Evolutionary conservation across 2,888 invertebrate genomes (phyloP).

Genomic region (Plebejus argus): DNA sequence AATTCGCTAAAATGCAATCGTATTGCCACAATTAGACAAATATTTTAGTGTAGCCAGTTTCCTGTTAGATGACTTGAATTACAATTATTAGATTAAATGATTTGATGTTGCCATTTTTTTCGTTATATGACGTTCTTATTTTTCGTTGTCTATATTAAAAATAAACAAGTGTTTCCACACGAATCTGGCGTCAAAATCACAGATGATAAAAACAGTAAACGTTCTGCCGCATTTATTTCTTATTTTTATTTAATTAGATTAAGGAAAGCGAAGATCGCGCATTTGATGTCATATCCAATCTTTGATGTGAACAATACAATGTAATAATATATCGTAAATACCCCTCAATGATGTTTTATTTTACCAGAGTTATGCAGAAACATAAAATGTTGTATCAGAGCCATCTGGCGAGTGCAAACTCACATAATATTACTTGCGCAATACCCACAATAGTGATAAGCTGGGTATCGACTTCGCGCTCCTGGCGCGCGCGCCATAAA

Average conservation of each 20-base stretch:
- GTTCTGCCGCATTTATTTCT: slow-evolving; percentile 57
- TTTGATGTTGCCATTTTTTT: slow-evolving; percentile 24
- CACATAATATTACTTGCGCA: not conserved
- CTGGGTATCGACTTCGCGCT: slow-evolving; percentile 4
- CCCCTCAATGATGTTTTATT: slow-evolving; percentile 49
- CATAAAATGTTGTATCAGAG: not conserved
- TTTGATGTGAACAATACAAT: slow-evolving; percentile 54
- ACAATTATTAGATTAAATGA: not conserved
- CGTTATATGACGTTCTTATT: not conserved
- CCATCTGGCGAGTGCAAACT: not conserved
- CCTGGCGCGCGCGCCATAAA: not conserved
- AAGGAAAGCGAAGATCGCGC: slow-evolving; percentile 58
- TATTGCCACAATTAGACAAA: slow-evolving; percentile 9
- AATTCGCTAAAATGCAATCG: not conserved
- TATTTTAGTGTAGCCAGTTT: slow-evolving; percentile 16
- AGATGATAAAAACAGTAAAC: slow-evolving; percentile 50
- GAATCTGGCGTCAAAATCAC: slow-evolving; percentile 54
- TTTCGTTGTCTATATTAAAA: slow-evolving; percentile 25
- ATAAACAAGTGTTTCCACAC: slow-evolving; percentile 41
- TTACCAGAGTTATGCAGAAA: not conserved
- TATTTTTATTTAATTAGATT: slow-evolving; percentile 46
- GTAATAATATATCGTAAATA: slow-evolving; percentile 65
- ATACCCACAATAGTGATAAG: not conserved
- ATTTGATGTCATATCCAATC: slow-evolving; percentile 63
- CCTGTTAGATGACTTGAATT: not conserved